Base-by-base conservation (phyloP, 2,888 invertebrate genomes). In the Pseudococcus viburni region DNA sequence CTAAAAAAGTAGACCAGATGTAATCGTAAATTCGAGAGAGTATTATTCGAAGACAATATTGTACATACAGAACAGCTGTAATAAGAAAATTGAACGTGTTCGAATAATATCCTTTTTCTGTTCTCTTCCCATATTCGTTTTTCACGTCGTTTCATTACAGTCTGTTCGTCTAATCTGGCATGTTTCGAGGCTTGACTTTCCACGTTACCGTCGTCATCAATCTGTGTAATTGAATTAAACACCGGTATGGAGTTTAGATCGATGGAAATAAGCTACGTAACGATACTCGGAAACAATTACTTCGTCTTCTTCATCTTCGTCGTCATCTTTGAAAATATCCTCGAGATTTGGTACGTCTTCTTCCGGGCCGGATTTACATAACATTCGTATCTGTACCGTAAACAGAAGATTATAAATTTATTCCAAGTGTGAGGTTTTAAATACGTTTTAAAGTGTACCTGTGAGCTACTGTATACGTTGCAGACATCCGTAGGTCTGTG, bases 401-500 rank as follows among this genome's bases (percentile, higher is more conserved):
- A 1, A 0, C 22, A 26, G 9, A 68, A 64, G 94, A 92, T 95
- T 95, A 91, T 95, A 84, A 55, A 88, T 3, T 55, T n/a, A n/a
- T 55, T n/a, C 7, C n/a, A n/a, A 6, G n/a, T 4, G 55, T 55
- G 17, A 55, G n/a, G 17, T 55, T n/a, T 55, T 3, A 5, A n/a
- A 55, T 51, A 55, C 9, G 39, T 42, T 42, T 42, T 9, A 9
- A 51, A 11, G 90, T 92, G 91, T 89, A 96, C 95, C 94, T 97
- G 97, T 26, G 94, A 48, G 11, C 95, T 95, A 91, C 96, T 96
- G 91, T 97, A 99, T 89, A 98, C 94, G 93, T 99, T 99, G 92
- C 97, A 96, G 89, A 99, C 95, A 93, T 99, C 97, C 64, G 96
- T 95, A 0, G 99, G 99, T 89, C 98, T 94, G 91, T 98, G 98